Conservation (phyloP, 2,888 invertebrate species). For the Dynastes grantii region DNA sequence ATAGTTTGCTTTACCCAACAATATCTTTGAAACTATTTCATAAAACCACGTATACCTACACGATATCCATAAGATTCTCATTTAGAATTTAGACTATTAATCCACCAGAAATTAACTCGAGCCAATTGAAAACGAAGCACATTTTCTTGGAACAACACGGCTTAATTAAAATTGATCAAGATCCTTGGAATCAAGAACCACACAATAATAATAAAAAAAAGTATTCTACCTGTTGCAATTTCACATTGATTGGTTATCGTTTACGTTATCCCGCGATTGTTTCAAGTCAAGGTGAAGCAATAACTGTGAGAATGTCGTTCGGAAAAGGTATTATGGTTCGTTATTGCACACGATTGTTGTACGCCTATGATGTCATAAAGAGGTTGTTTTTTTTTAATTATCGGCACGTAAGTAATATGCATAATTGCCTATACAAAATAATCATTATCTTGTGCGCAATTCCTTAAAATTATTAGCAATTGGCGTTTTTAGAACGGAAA, state of each 20-base stretch:
- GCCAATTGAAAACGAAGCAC: no score
- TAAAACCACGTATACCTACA: no score
- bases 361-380: background rate
- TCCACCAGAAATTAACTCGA: no score
- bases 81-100: no score
- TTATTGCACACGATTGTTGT: background rate
- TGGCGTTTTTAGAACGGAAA: no score
- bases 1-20: no score
- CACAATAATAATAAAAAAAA: background rate
- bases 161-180: background rate
- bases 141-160: no score
- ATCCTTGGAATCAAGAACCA: background rate
- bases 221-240: constrained; percentile 17
- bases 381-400: background rate
- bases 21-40: no score
- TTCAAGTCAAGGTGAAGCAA: constrained; percentile 3
- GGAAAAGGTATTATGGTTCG: constrained; percentile 1
- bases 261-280: constrained; percentile 7
- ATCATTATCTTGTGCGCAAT: no score
- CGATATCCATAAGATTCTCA: no score
- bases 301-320: constrained; percentile 4
- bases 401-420: background rate
- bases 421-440: no score
- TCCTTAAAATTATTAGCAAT: no score
- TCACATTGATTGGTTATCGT: constrained; percentile 4